Conservation (phyloP, 2,113 vertebrate species). For the Aleadryas rufinucha region DNA sequence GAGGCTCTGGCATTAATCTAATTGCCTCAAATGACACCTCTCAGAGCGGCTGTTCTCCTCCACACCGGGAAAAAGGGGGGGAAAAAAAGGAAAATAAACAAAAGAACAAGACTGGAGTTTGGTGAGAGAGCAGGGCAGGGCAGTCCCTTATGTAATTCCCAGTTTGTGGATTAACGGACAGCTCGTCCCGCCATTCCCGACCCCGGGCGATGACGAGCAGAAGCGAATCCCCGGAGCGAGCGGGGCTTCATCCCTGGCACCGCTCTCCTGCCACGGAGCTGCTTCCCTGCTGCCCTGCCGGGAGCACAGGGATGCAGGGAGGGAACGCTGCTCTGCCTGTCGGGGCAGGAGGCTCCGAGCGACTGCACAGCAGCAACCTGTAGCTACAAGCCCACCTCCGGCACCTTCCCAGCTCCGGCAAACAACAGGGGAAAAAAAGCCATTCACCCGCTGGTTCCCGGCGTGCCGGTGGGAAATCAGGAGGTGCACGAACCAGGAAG, state of each 20-base stretch:
- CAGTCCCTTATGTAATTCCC: not conserved
- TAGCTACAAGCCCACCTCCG: slow-evolving; percentile 2
- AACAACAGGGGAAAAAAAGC: not conserved
- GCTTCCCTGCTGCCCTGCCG: not conserved
- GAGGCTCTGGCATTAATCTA: not conserved
- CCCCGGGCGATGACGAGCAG: not conserved
- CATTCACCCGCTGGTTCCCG: not conserved
- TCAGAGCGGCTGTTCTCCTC: rapidly evolving
- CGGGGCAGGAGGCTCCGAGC: not conserved
- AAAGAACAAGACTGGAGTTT: not conserved
- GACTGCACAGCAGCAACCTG: not conserved
- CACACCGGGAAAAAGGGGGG: rapidly evolving
- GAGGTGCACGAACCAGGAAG: not conserved
- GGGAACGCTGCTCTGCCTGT: slow-evolving; percentile 7
- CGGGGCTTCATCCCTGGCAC: not conserved
- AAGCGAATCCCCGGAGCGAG: not conserved
- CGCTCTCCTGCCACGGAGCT: not conserved
- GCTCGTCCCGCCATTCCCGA: not conserved
- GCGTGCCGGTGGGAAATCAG: not conserved
- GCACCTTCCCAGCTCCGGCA: not conserved
- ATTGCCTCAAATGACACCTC: not conserved
- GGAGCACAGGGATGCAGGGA: not conserved
- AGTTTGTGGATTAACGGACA: not conserved
- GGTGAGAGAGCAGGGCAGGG: not conserved
- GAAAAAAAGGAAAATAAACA: rapidly evolving